Percentiles rank a stretch among this genome's conserved stretches.
Evolutionary conservation across 1,140 invertebrate genomes (phyloP).

Genomic region (Lerema accius): DNA sequence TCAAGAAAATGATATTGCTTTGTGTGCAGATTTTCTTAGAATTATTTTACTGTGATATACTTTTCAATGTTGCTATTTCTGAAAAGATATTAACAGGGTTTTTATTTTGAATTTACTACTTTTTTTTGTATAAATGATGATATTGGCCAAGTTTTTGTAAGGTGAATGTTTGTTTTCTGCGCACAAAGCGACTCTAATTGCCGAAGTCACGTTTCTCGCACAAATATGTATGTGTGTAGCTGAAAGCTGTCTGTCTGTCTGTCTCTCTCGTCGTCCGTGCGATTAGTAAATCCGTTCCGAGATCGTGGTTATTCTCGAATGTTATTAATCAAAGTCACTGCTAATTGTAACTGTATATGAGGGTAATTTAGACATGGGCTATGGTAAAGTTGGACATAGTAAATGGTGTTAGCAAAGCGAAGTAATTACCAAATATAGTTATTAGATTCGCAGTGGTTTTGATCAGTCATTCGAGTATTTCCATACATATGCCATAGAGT

Average conservation of each 20-base stretch:
- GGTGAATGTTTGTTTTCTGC: neutral
- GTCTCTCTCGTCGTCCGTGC: neutral
- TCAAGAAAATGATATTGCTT: slow-evolving; percentile 1
- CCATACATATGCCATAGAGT: neutral
- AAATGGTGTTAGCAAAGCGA: too few species aligned
- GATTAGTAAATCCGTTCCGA: neutral
- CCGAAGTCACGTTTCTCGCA: neutral
- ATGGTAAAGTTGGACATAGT: too few species aligned
- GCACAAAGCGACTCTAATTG: neutral
- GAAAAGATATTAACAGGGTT: neutral
- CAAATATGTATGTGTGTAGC: neutral
- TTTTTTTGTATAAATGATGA: too few species aligned
- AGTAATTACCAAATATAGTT: too few species aligned
- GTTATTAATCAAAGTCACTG: neutral
- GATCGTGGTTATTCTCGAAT: neutral
- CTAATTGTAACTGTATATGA: too few species aligned
- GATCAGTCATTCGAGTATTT: neutral
- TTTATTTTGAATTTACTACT: slow-evolving; percentile 2
- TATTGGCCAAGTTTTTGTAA: neutral
- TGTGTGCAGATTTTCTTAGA: slow-evolving; percentile 10
- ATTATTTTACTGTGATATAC: neutral
- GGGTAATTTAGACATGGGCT: too few species aligned
- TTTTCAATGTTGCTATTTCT: neutral
- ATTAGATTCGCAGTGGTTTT: neutral
- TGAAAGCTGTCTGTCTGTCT: neutral